Base-by-base conservation (phyloP, 2,888 invertebrate species). In the Agrochola circellaris region DNA sequence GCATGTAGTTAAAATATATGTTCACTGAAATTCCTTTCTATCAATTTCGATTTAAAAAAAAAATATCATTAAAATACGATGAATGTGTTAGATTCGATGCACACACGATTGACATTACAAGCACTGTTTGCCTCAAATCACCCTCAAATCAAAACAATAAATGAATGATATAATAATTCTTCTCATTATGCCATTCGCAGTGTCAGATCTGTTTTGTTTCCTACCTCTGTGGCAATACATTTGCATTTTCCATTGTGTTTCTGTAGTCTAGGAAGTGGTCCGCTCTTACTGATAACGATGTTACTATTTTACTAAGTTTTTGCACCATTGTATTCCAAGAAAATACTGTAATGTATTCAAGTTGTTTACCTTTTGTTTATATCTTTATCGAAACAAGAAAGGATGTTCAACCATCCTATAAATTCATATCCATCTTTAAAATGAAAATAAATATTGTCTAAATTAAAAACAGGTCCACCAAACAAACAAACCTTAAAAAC, bases 241-340 rank as follows among this genome's bases (percentile, higher is more conserved):
- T 83, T 84, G 77, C 84, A 81, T 84, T 58, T 64, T 60, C 70
- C 81, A 73, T 80, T 74, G 84, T 81, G 45, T 79, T 66, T 61
- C 71, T 77, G 76, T 75, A 60, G 38, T 51, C 34, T 45, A 68
- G 84, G 77, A 83, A 81, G 84, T 73, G 73, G 70, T 73, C 64
- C 80, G 75, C 80, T 74, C 66, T 64, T 45, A 54, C 73, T 77
- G 76, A 83, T 83, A 83, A 81, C 73, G 61, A 74, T 62, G 84
- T 83, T 83, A 80, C 76, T 71, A 61, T 69, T 70, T 60, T 38
- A 51, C 80, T 34, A 81, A 81, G 70, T 81, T 81, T 66, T 68
- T 62, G 48, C 34, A 30, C 68, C 48, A 45, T 64, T 75, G 70
- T 76, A 34, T 71, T 70, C 56, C 15, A 13, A 56, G 48, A 81